Percentiles rank a stretch among this genome's conserved stretches.
These are phyloP conservation scores for Euclidia mi DNA, from an alignment of 2,888 invertebrate species.

Conservation along the genomic window DNA sequence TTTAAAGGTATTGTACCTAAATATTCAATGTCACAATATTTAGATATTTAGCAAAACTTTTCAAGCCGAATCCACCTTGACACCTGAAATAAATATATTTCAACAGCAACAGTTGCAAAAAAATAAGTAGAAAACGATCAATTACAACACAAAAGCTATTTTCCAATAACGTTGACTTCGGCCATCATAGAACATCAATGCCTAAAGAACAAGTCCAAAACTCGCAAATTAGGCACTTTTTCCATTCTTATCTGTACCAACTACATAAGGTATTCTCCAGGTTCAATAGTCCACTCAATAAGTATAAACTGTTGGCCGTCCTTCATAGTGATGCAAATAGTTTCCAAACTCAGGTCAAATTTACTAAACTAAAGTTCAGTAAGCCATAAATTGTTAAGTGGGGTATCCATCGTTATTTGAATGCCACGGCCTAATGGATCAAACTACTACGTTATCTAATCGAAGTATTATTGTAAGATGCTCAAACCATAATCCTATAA, in stretches of 20 bases:
- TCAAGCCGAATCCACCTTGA: too few species aligned
- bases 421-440: conserved; percentile 34
- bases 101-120: too few species aligned
- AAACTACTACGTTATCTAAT: conserved; percentile 25
- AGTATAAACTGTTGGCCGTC: conserved; percentile 36
- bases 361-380: conserved; percentile 43
- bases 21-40: too few species aligned
- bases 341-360: conserved; percentile 48
- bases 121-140: too few species aligned
- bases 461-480: conserved; percentile 22
- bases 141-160: too few species aligned
- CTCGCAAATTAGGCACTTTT: not conserved
- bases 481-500: not conserved
- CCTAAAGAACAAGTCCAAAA: not conserved
- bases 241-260: conserved; percentile 8
- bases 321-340: conserved; percentile 41
- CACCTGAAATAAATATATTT: too few species aligned
- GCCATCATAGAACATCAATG: not conserved
- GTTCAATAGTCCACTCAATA: conserved; percentile 21
- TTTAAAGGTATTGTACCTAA: too few species aligned
- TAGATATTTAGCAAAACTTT: too few species aligned
- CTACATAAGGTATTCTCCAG: conserved; percentile 29
- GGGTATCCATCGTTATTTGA: conserved; percentile 41
- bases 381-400: conserved; percentile 37
- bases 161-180: too few species aligned